Evolutionary conservation across 2,888 invertebrate genomes (phyloP).

Genomic region (Catocala sponsa): DNA sequence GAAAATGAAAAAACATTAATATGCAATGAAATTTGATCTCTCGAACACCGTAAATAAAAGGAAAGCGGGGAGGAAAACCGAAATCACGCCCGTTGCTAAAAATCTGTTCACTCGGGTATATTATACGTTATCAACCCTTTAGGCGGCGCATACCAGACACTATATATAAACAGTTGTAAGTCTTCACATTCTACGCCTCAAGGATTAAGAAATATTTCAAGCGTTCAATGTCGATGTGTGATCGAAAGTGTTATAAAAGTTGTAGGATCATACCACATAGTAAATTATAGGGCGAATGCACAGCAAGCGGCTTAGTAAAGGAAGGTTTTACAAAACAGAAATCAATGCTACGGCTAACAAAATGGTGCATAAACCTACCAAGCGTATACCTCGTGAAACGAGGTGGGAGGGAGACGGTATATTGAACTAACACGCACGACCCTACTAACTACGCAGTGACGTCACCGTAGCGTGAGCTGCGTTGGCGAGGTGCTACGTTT

Average conservation of each 20-base stretch:
- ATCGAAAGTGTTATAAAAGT: neutral
- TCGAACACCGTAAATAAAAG: neutral
- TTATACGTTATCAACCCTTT: neutral
- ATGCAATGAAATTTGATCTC: constrained; percentile 23
- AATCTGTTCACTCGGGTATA: neutral
- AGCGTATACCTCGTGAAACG: no score
- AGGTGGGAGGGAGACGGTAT: no score
- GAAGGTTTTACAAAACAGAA: no score
- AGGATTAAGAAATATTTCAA: constrained; percentile 6
- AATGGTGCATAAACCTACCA: no score
- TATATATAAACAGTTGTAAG: neutral
- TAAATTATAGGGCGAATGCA: no score
- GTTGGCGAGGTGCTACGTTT: no score
- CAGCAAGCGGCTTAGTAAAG: no score
- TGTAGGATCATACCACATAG: neutral
- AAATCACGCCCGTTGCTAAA: neutral
- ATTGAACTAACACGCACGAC: no score
- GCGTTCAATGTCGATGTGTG: constrained; percentile 12
- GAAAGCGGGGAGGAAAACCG: neutral
- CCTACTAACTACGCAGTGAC: no score
- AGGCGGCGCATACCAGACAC: neutral
- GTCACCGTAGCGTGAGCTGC: no score
- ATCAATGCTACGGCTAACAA: no score
- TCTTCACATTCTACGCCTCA: neutral
- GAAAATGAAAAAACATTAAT: constrained; percentile 52